Conservation (phyloP, 1,140 invertebrate genomes). For the Nymphalis io region DNA sequence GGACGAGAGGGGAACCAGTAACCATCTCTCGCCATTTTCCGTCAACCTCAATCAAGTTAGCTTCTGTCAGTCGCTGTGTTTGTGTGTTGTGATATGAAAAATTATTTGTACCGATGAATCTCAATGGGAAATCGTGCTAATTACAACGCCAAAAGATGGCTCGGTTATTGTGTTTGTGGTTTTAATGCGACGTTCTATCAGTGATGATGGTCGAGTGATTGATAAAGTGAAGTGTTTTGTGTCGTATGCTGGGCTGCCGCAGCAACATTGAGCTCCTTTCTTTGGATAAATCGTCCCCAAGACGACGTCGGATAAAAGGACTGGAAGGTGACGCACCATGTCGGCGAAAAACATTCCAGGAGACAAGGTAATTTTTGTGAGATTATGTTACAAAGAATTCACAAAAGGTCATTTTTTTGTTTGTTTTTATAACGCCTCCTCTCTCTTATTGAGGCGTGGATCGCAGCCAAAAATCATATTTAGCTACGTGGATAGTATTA, state of each 20-base stretch:
- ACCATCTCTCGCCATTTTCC: slow-evolving; percentile 75
- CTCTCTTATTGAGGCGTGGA: slow-evolving; percentile 58
- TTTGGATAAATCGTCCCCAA: slow-evolving; percentile 75
- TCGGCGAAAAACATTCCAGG: slow-evolving; percentile 77
- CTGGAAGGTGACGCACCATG: slow-evolving; percentile 73
- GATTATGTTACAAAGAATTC: slow-evolving; percentile 42
- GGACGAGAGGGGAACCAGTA: slow-evolving; percentile 60
- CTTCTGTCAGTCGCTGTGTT: slow-evolving; percentile 78
- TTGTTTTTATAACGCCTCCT: slow-evolving; percentile 62
- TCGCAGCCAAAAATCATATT: slow-evolving; percentile 25
- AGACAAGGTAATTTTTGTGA: slow-evolving; percentile 66
- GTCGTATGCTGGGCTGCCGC: slow-evolving; percentile 77
- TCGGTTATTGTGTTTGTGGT: slow-evolving; percentile 76
- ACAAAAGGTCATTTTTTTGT: slow-evolving; percentile 70
- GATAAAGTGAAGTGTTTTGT: slow-evolving; percentile 76
- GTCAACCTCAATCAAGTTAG: slow-evolving; percentile 78
- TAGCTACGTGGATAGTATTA: slow-evolving; percentile 24
- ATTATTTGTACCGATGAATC: slow-evolving; percentile 77
- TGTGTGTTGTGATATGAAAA: slow-evolving; percentile 79
- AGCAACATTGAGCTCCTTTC: slow-evolving; percentile 74
- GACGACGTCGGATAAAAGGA: slow-evolving; percentile 67
- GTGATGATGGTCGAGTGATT: slow-evolving; percentile 79
- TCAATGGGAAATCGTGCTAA: slow-evolving; percentile 78
- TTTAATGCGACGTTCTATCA: slow-evolving; percentile 71
- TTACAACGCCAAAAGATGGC: slow-evolving; percentile 74